Base-by-base conservation (phyloP, 1,140 invertebrate species). In the Macrobrachium nipponense region DNA sequence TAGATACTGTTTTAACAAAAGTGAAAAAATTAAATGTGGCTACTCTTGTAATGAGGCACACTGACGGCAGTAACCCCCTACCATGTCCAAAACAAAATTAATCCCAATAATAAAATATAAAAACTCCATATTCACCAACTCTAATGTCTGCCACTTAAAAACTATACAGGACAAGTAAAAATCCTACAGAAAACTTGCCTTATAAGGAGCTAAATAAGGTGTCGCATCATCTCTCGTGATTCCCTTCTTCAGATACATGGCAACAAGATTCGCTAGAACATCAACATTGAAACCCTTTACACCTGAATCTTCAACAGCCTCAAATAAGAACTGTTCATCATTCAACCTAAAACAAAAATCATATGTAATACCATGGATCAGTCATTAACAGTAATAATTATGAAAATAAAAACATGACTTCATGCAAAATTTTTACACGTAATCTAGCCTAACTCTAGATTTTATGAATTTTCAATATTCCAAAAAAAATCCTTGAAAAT, bases 211-310 rank as follows among this genome's bases (percentile, higher is more conserved):
- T 5, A 82, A 59, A 36, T 82, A 75, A 5, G 84, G 84, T 23
- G 84, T 80, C 36, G 84, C 58, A 44, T 86, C 44, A 15, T 72
- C 62, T 61, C 78, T 79, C 2, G 27, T 5, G 2, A 86, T 23
- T 10, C 84, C 84, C n/a, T 80, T 86, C 66, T 86, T 86, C n/a
- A 86, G 51, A 78, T 86, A 86, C 77, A 86, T 75, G 66, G 84
- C 76, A 15, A 86, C 20, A 23, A 80, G 66, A 44, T 66, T 12
- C 15, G 77, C 73, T 12, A 86, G 78, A 10, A 86, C 64, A n/a
- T 68, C 27, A 14, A 59, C 17, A 61, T 86, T 86, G 18, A 86
- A 60, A 23, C 84, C 84, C 84, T 86, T 80, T 18, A 86, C 84
- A 60, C 84, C 77, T 20, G 27, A 58, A 66, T 27, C 66, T 15